Evolutionary conservation across 2,888 invertebrate genomes (phyloP), one percentile per base, ranked within the genome.

Genomic region (Conops quadrifasciatus): DNA sequence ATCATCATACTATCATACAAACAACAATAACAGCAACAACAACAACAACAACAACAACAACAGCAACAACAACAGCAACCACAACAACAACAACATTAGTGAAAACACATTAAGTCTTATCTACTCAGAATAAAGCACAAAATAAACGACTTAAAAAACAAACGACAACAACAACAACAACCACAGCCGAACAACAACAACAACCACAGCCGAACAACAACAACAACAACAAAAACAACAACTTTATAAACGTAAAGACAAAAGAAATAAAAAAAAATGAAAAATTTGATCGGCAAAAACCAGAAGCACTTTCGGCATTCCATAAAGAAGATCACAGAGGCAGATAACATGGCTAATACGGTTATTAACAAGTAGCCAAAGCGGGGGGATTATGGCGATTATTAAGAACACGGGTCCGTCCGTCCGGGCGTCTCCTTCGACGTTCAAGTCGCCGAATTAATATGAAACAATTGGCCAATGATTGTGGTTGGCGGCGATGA

Each of bases 241-340:
- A 62, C 7, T n/a, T n/a, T 36, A 36, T 36, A 63, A 15, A 45
- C 45, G 30, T 24, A 59, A 59, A 36, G 36, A 16, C 16, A 19
- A 47, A 1, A 21, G 60, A 21, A 21, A 63, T 62, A 62, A 62
- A 62, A 13, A 36, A 36, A 36, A 63, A 63, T 45, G 5, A 63
- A 62, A 43, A 67, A 60, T 67, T 28, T 67, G 59, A 67, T 67
- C 60, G 64, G 56, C 68, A 77, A 81, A 80, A 81, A 81, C 84
- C 82, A 83, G 82, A 81, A 83, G 82, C 83, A 79, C 79, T 81
- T 82, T 81, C 80, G 83, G 82, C 81, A 78, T 83, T 83, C 84
- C 80, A 81, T 82, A 80, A 83, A 79, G 81, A 76, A 81, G 84
- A 83, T 83, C 82, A 77, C 77, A 73, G 75, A 71, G 68, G 74